These are phyloP conservation scores for Hystrix brachyura DNA, from an alignment of 2,113 vertebrate species.

Conservation along the genomic window DNA sequence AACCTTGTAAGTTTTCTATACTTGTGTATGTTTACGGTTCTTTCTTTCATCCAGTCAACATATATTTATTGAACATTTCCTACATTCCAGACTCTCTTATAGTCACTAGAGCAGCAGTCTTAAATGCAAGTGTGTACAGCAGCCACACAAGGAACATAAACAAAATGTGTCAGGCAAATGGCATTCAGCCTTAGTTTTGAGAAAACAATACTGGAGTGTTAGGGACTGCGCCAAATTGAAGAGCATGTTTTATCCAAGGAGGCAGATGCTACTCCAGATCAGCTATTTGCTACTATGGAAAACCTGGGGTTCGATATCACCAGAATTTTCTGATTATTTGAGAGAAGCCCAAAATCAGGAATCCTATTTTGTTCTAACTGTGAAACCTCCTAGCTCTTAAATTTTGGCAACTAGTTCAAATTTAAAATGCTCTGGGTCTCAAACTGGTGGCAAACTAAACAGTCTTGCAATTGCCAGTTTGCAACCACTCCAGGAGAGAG, in stretches of 20 bases:
- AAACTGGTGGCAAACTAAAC: constrained; percentile 47
- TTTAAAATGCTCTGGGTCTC: constrained; percentile 45
- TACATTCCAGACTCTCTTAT: constrained; percentile 10
- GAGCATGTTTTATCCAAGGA: background rate
- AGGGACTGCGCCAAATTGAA: background rate
- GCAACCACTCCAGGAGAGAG: background rate
- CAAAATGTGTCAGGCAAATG: constrained; percentile 42
- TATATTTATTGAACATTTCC: background rate
- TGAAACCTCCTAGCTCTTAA: constrained; percentile 10
- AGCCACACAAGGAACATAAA: constrained; percentile 5
- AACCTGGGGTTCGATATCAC: background rate
- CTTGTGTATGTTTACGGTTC: constrained; percentile 4
- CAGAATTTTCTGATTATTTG: constrained; percentile 49
- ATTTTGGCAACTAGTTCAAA: constrained; percentile 43
- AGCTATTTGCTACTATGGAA: background rate
- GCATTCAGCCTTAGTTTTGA: constrained; percentile 37
- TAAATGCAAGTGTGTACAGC: constrained; percentile 5
- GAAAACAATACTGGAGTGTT: background rate
- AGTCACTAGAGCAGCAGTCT: background rate
- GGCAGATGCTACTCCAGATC: background rate
- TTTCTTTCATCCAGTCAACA: constrained; percentile 37
- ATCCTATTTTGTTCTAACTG: constrained; percentile 28
- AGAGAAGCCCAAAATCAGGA: constrained; percentile 30
- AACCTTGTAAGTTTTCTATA: background rate
- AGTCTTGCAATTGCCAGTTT: background rate